Conservation (phyloP, 2,797 vertebrate species). For the Dallia pectoralis region DNA sequence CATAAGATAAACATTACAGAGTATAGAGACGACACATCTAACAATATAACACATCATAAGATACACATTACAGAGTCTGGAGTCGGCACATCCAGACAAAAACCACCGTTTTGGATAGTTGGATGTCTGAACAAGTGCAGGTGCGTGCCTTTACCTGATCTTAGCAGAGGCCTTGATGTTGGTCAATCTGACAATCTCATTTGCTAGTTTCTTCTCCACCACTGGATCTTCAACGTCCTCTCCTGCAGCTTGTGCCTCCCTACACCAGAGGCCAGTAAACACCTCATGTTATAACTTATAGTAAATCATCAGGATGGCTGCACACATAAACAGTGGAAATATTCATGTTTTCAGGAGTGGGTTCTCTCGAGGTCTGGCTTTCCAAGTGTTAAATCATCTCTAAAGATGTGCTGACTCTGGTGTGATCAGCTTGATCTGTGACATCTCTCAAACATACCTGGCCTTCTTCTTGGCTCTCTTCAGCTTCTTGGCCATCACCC, state of each 20-base stretch:
- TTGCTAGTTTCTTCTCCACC: conserved; percentile 72
- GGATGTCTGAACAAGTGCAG: not conserved
- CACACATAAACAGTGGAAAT: not conserved
- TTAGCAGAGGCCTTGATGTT: conserved; percentile 89
- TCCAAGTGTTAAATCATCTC: not conserved
- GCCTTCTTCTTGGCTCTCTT: conserved; percentile 91
- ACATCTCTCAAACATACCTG: conserved; percentile 69
- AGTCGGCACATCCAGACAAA: too few relatives aligned
- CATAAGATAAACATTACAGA: too few relatives aligned
- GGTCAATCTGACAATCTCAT: conserved; percentile 83
- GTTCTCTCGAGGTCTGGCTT: too few relatives aligned
- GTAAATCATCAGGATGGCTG: not conserved
- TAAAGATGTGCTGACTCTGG: not conserved
- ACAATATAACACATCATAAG: too few relatives aligned
- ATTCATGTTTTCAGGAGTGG: not conserved
- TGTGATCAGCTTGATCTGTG: not conserved
- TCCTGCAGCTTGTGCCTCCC: conserved; percentile 66
- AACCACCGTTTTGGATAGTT: not conserved
- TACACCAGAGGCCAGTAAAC: conserved; percentile 49
- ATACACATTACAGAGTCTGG: not conserved
- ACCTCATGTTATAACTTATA: not conserved
- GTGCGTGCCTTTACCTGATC: conserved; percentile 80
- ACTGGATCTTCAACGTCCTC: conserved; percentile 55
- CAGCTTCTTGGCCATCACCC: conserved; percentile 84
- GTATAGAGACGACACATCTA: too few relatives aligned